phyloP scores from a whole-genome alignment of 2,888 invertebrate species.

The Malachius bipustulatus region DNA sequence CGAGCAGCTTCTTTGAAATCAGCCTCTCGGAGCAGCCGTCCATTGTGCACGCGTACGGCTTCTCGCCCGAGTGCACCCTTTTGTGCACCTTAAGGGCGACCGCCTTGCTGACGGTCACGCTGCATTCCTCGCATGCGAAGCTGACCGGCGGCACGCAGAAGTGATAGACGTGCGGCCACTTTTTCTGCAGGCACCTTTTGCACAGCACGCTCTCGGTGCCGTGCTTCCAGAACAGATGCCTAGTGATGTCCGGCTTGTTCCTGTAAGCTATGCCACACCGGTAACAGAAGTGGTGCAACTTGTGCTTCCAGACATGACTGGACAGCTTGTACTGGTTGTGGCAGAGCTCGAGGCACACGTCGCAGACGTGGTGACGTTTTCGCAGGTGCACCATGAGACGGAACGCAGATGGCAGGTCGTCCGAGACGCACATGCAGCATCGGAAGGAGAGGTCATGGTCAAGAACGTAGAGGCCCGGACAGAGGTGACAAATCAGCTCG shows the following conservation, averaged over 20 bases:
- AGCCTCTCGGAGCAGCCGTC: conserved; percentile 63
- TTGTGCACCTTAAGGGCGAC: conserved; percentile 76
- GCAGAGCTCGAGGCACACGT: conserved; percentile 75
- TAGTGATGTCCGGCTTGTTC: conserved; percentile 78
- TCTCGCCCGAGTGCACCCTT: conserved; percentile 57
- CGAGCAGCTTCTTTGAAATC: conserved; percentile 65
- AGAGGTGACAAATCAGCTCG: conserved; percentile 75
- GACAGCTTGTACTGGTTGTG: conserved; percentile 68
- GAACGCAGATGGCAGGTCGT: conserved; percentile 73
- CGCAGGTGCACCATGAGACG: conserved; percentile 78
- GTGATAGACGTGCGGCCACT: conserved; percentile 87
- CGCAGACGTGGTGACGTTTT: conserved; percentile 74
- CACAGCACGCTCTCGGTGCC: conserved; percentile 79
- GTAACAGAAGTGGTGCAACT: conserved; percentile 75
- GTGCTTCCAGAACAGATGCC: conserved; percentile 87
- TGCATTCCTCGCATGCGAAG: conserved; percentile 74
- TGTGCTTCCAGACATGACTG: conserved; percentile 85
- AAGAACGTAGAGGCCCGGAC: conserved; percentile 60
- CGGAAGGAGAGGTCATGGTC: conserved; percentile 60
- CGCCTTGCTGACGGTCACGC: conserved; percentile 59
- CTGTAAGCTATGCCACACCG: conserved; percentile 79
- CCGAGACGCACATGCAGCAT: conserved; percentile 69
- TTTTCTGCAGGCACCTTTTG: conserved; percentile 75
- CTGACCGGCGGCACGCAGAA: conserved; percentile 72
- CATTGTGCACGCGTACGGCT: conserved; percentile 60